Evolutionary conservation across 2,888 invertebrate species (phyloP), one percentile per base, ranked within the genome.

Genomic region (Aproaerema taeniolella): DNA sequence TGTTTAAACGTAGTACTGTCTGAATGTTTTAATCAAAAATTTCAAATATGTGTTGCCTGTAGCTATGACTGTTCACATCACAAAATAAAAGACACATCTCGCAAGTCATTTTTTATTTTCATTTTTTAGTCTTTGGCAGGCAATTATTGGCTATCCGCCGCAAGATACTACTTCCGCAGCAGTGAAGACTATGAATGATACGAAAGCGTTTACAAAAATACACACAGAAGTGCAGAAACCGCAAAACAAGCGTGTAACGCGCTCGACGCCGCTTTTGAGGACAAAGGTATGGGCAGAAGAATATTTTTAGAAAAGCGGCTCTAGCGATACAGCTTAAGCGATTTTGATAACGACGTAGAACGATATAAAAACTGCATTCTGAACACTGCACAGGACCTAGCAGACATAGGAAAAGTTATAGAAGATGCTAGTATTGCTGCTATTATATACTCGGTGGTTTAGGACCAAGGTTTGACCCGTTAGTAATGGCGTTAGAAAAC

Each of bases 401-500:
- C 24, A 8, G 17, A 20, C 17, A 20, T 17, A 33, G 33, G 24
- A 7, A 16, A 20, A 10, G 10, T 16, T 5, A 20, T 20, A 17
- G 24, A 33, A 20, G 33, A 20, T 33, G 24, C 33, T 10, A 10
- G 6, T 12, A 10, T 33, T 3, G 31, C 31, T 8, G 31, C 31
- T 3, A 31, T 31, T n/a, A n/a, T 7, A 12, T 31, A 6, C 14
- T 31, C 3, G 31, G 31, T 5, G 14, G 13, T 13, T 13, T 31
- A 13, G 10, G 8, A 3, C 14, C 31, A 3, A 11, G 24, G 6
- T 20, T 33, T 17, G 24, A 33, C 7, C 20, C 33, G 4, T 12
- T 33, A 20, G 10, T 33, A 2, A 33, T 20, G 20, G 24, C 33
- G 10, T 16, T 33, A 10, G 20, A 33, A 10, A 33, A 33, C 33